Evolutionary conservation across 1,140 invertebrate species (phyloP), one percentile per base, ranked within the genome.

Genomic region (Procambarus virginalis): DNA sequence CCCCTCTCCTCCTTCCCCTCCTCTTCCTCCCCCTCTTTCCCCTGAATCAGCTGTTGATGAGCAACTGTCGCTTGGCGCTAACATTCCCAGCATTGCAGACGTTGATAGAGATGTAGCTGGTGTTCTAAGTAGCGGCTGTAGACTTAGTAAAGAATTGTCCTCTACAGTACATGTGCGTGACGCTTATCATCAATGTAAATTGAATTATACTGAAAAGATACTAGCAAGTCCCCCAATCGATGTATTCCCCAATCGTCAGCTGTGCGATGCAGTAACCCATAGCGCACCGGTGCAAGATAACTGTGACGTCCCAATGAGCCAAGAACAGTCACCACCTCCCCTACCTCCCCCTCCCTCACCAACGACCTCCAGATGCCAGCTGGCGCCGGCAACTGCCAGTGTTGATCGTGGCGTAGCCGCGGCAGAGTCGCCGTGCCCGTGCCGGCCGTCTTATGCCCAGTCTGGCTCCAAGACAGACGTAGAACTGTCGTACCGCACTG

Each of bases 361-460:
- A 17, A 58, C 68, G 60, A 48, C 89, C 89, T 83, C 60, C 14
- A 73, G 77, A 80, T 60, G 75, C 51, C 60, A 79, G 73, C 75
- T 64, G 75, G 88, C 88, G 70, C 88, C 88, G 49, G 81, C 55
- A 64, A 49, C 86, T 79, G 89, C 70, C 89, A 90, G 89, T 90
- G 84, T 76, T 85, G 89, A 85, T 81, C 89, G 89, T 86, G 84
- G 89, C 89, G 55, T 82, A 75, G 89, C 83, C 84, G 86, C 83
- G 84, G 76, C 84, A 84, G 78, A 90, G 89, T 90, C 89, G 60
- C 75, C 45, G 51, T 77, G 81, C 87, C 84, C 58, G 78, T 84
- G 80, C 80, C 80, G 89, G 82, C 45, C 80, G 46, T n/a, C 73
- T 70, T n/a, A 46, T 85, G 55, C 85, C 82, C 80, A 91, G 48